Evolutionary conservation across 2,888 invertebrate species (phyloP), one percentile per base, ranked within the genome.

Genomic region (Argyresthia albistria): DNA sequence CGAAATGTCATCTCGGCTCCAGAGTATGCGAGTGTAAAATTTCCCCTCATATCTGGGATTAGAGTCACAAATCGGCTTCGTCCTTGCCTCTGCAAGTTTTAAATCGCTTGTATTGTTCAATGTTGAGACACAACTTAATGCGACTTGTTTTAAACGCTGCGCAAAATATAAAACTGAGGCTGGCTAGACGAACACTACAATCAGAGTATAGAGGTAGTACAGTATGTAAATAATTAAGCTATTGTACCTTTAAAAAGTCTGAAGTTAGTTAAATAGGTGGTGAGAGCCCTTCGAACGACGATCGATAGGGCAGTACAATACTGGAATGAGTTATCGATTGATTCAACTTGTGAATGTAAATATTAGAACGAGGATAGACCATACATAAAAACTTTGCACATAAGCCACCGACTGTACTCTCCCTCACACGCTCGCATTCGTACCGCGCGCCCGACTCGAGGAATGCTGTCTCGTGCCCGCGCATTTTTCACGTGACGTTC

Each of bases 401-500:
- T 6, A 25, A 4, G 25, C 25, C 25, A 25, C 25, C 25, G 25
- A 25, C 25, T 25, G 25, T 25, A 25, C 25, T 25, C 25, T 6
- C 25, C 2, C 25, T 25, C 3, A 25, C 25, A 42, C 12, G 42
- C 10, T 42, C 12, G 10, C 42, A 12, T 42, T 42, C 12, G 42
- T 10, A 42, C n/a, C 1, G 12, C 10, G 11, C 42, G 58, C 65
- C 74, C 70, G 69, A 62, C 69, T 67, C 39, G 47, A 70, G 78
- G 80, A 82, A 84, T 83, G 83, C 74, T 65, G 76, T 71, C 78
- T 73, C 78, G 72, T 74, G 72, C 75, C 64, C 69, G 66, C 71
- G 74, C 76, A 84, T 86, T 86, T 87, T 86, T 87, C 86, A 84
- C 72, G 82, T 77, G 86, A 84, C 84, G 80, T 81, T 77, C 76